These are phyloP conservation scores for Lates japonicus DNA, from an alignment of 2,797 vertebrate species.

Conservation along the genomic window DNA sequence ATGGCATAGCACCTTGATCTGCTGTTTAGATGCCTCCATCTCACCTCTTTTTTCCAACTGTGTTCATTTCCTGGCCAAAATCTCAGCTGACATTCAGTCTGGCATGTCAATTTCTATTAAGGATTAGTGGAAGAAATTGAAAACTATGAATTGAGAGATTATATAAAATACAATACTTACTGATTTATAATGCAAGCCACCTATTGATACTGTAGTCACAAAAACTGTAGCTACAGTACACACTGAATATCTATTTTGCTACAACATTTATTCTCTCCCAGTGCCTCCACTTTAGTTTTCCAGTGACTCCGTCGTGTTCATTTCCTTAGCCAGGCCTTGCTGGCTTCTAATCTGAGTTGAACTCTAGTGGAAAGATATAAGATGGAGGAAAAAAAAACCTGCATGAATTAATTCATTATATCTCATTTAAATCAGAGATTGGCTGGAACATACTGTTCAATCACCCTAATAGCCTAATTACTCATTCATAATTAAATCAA, in stretches of 20 bases:
- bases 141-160: neutral
- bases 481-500: conserved; percentile 8
- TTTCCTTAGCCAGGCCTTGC: neutral
- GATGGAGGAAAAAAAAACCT: neutral
- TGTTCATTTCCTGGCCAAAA: conserved; percentile 23
- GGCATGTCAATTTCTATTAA: too few species aligned
- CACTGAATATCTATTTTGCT: neutral
- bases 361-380: conserved; percentile 13
- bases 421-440: conserved; percentile 5
- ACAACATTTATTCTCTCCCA: conserved; percentile 39
- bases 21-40: conserved; percentile 28
- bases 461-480: neutral
- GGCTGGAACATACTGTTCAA: neutral
- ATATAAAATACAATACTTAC: neutral
- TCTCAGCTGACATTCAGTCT: conserved; percentile 29
- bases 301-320: conserved; percentile 19
- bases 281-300: conserved; percentile 27
- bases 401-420: neutral
- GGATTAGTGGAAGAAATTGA: neutral
- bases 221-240: neutral
- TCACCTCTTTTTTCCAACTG: conserved; percentile 25
- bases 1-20: conserved; percentile 35
- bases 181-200: neutral
- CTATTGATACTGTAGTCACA: neutral
- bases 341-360: conserved; percentile 27